Percentiles rank a stretch among this genome's conserved stretches.
Conservation (phyloP, 2,797 vertebrate genomes). For the Schizopygopsis malacanthus region DNA sequence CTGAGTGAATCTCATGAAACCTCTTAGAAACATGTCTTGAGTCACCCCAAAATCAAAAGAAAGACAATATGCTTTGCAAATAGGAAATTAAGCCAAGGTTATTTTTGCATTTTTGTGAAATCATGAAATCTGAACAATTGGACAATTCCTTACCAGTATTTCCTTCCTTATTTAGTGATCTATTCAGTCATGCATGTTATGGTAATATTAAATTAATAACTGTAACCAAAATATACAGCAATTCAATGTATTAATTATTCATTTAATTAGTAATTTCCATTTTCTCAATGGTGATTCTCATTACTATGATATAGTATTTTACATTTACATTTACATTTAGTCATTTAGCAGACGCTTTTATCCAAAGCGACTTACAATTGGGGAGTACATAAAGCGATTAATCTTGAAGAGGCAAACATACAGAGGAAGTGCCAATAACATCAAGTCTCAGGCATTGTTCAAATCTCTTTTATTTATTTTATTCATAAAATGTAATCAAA, state of each 20-base stretch:
- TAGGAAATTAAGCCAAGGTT: not conserved
- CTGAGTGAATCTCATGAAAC: constrained; percentile 26
- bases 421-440: too few relatives aligned
- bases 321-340: too few relatives aligned
- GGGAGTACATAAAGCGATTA: too few relatives aligned
- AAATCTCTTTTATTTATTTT: not conserved
- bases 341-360: too few relatives aligned
- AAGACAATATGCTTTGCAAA: not conserved
- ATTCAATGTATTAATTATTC: not conserved
- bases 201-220: not conserved
- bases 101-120: not conserved
- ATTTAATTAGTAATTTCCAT: not conserved
- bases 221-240: not conserved
- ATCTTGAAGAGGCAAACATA: too few relatives aligned
- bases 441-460: too few relatives aligned
- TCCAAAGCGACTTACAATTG: too few relatives aligned
- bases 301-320: not conserved
- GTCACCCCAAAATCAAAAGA: constrained; percentile 5
- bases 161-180: not conserved
- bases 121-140: not conserved
- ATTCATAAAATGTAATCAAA: not conserved
- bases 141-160: not conserved
- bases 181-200: not conserved
- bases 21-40: not conserved
- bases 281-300: not conserved